phyloP scores from a whole-genome alignment of 2,888 invertebrate species.

The Pachydiplax longipennis region DNA sequence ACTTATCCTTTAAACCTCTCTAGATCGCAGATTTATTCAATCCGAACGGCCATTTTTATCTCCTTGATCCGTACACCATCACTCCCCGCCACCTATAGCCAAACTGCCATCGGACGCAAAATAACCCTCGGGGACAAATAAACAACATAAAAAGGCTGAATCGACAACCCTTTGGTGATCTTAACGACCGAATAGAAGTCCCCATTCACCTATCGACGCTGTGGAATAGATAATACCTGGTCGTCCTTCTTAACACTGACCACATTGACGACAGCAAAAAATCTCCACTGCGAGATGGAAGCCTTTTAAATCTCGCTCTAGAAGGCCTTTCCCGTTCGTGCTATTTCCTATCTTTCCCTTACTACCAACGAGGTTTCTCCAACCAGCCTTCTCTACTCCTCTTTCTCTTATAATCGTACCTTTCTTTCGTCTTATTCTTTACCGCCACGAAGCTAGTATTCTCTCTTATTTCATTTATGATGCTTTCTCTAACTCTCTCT shows the following conservation, averaged over 20 bases:
- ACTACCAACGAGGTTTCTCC: background rate
- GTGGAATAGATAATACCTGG: constrained; percentile 3
- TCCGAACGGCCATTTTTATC: background rate
- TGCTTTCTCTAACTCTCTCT: background rate
- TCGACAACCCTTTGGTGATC: background rate
- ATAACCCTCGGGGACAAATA: background rate
- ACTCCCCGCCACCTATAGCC: background rate
- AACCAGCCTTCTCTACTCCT: background rate
- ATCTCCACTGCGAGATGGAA: background rate
- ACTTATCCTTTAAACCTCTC: background rate
- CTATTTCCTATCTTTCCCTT: background rate
- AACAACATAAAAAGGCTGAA: background rate
- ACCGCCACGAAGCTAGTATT: too few species aligned
- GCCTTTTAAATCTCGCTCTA: constrained; percentile 4
- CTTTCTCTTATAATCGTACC: background rate
- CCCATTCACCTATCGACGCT: background rate
- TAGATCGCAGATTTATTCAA: background rate
- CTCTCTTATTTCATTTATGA: background rate
- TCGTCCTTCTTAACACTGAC: constrained; percentile 5
- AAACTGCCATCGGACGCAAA: background rate
- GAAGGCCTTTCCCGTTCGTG: background rate
- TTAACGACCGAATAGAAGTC: constrained; percentile 8
- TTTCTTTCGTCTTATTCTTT: background rate
- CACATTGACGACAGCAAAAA: constrained; percentile 19
- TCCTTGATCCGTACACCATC: background rate